Evolutionary conservation across 2,797 vertebrate genomes (phyloP), one percentile per base, ranked within the genome.

Genomic region (Emys orbicularis): DNA sequence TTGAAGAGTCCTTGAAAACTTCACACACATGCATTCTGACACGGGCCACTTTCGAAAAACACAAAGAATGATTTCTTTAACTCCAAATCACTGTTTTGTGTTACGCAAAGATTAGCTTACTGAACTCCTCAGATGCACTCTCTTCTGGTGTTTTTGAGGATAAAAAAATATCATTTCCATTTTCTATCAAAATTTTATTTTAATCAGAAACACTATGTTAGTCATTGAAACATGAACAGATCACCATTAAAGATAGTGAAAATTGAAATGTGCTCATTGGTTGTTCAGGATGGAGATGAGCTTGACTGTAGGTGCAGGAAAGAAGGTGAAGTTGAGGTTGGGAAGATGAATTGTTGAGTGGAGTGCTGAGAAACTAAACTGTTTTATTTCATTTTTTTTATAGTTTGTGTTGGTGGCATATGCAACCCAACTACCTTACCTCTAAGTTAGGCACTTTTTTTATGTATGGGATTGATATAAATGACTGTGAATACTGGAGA

Each of bases 381-480:
- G 23, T 83, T 92, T 31, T 29, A 27, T 76, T 31, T 49, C 15
- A 76, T 91, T 82, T 29, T 9, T 74, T 92, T 88, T 86, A 19
- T 44, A 44, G 12, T 79, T 94, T 83, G 3, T 68, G 19, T 57
- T 25, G 7, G 50, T 89, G 76, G 11, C 13, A 74, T 92, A 47
- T 31, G 16, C 50, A 90, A 83, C 59, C 79, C 50, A 80, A 86
- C 81, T 84, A 12, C 27, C 49, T 94, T 23, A 68, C 50, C 0
- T 1, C 9, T 92, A 49, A 31, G 5, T 79, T 79, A 49, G 80
- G n/a, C 79, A 1, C n/a, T 84, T 87, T 91, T 85, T 37, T 77
- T 18, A 4, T 34, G 56, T 72, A 50, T 90, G 49, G 52, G 76
- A 94, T 81, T 96, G 61, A 86, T 83, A 83, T 83, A 95, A 93